phyloP scores from a whole-genome alignment of 1,140 invertebrate genomes.

The Schlechtendalia chinensis region DNA sequence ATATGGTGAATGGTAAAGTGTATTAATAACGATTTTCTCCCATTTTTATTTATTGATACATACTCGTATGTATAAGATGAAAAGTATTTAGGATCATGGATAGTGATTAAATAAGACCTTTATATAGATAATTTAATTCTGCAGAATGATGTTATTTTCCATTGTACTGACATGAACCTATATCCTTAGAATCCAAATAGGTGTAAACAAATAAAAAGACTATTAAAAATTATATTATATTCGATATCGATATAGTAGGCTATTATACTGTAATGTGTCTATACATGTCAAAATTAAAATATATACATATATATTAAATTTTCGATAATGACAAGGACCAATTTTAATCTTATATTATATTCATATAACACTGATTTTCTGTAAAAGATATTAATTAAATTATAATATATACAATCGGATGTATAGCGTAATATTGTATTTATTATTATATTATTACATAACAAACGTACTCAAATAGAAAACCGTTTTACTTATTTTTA shows the following conservation, averaged over 20 bases:
- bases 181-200: no score
- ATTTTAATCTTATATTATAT: background rate
- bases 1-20: background rate
- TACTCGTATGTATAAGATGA: background rate
- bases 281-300: background rate
- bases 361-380: background rate
- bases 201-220: no score
- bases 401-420: background rate
- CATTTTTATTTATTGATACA: background rate
- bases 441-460: background rate
- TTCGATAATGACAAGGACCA: background rate
- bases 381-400: background rate
- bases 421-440: slow-evolving; percentile 11
- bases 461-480: slow-evolving; percentile 11
- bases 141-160: no score
- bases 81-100: background rate
- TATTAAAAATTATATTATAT: background rate
- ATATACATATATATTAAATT: background rate
- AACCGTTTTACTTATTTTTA: background rate
- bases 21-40: background rate
- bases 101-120: background rate
- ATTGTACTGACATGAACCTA: no score
- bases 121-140: background rate
- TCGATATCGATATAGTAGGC: background rate
- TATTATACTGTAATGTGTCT: background rate